Evolutionary conservation across 1,140 invertebrate species (phyloP), one percentile per base, ranked within the genome.

Genomic region (Xylocopa sonorina): DNA sequence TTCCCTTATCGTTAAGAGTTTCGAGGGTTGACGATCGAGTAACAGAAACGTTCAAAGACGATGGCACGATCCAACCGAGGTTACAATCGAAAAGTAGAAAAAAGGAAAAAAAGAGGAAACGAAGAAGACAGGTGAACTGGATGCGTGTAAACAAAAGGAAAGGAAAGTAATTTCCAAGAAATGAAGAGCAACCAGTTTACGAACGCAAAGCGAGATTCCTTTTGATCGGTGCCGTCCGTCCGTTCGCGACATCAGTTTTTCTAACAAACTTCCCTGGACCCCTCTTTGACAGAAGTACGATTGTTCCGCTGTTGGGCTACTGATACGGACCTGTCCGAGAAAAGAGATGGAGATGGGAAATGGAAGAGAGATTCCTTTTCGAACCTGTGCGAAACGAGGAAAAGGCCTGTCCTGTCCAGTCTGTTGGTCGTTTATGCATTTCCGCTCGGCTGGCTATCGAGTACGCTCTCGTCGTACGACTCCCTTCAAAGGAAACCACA

Each of bases 401-500:
- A 78, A 74, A 80, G 77, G 64, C 53, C 57, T 76, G 64, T 81
- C 67, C 69, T 81, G 51, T 69, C 74, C 76, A 63, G 62, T 81
- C 69, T 69, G 51, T 81, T 82, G 46, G 80, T 85, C 86, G 84
- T 91, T 92, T 91, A 85, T 91, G 91, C 86, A 90, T 90, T 92
- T 92, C 90, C 91, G 88, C 88, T 87, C 81, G 87, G 89, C 81
- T 89, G 89, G 85, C 79, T 90, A 89, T 87, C 80, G 87, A 74
- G 74, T 63, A 71, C 82, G 79, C 76, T 81, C 78, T 83, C 84
- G 83, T 87, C n/a, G n/a, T 78, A 78, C 80, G 76, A 66, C 64
- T 57, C 10, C 74, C 87, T 48, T 92, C 92, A 92, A 92, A 92
- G 92, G 91, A 91, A 92, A 93, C 92, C 92, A 78, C 92, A 91